Percentiles rank a stretch among this genome's conserved stretches.
Evolutionary conservation across 2,797 vertebrate species (phyloP).

Genomic region (Chelon labrosus): DNA sequence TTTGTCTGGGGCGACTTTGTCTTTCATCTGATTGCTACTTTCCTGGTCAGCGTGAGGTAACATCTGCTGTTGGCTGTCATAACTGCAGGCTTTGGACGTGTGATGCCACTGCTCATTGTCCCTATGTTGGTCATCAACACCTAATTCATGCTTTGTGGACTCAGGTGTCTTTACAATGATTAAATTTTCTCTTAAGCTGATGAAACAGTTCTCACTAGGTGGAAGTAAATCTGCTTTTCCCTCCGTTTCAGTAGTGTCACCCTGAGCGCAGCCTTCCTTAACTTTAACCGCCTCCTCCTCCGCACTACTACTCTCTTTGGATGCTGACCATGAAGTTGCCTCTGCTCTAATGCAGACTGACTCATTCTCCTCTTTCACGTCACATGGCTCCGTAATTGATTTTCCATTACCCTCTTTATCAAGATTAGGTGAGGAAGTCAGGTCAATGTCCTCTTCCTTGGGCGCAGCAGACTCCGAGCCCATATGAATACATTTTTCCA

Average conservation of each 20-base stretch:
- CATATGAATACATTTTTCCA: constrained; percentile 74
- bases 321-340: constrained; percentile 43
- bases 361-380: constrained; percentile 84
- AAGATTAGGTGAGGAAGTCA: constrained; percentile 50
- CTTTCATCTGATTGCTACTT: constrained; percentile 68
- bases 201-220: constrained; percentile 54
- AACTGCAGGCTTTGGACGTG: constrained; percentile 44
- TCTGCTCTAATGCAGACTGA: constrained; percentile 67
- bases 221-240: constrained; percentile 60
- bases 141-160: constrained; percentile 63
- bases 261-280: constrained; percentile 42
- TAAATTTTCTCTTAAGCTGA: constrained; percentile 61
- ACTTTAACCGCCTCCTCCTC: constrained; percentile 58
- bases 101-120: constrained; percentile 67
- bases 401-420: constrained; percentile 62
- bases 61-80: constrained; percentile 70
- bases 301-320: constrained; percentile 47
- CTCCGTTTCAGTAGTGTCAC: constrained; percentile 41
- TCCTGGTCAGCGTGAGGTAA: constrained; percentile 66
- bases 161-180: constrained; percentile 62
- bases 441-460: constrained; percentile 67
- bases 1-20: constrained; percentile 74
- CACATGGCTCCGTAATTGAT: constrained; percentile 71
- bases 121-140: constrained; percentile 60
- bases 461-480: constrained; percentile 75